phyloP scores from a whole-genome alignment of 2,888 invertebrate species.

The Ditula angustiorana region DNA sequence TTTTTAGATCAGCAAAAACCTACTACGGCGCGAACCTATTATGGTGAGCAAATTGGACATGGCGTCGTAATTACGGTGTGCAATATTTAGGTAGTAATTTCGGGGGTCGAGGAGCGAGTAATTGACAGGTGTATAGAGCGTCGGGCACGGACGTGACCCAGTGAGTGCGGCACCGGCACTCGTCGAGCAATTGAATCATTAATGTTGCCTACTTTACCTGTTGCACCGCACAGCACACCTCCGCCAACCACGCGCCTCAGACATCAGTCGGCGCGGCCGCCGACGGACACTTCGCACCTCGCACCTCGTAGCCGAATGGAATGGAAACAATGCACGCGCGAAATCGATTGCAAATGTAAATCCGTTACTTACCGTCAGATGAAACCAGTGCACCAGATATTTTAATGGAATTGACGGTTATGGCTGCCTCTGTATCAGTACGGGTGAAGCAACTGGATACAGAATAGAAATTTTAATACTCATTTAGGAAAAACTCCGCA shows the following conservation, averaged over 20 bases:
- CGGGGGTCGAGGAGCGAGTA: slow-evolving; percentile 57
- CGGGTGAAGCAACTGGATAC: not conserved
- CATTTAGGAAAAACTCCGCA: too few species aligned
- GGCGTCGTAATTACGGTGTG: slow-evolving; percentile 70
- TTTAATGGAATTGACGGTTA: slow-evolving; percentile 16
- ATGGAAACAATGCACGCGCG: slow-evolving; percentile 71
- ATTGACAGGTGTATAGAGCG: slow-evolving; percentile 57
- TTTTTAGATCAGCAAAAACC: slow-evolving; percentile 71
- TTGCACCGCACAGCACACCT: slow-evolving; percentile 20
- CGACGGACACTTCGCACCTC: slow-evolving; percentile 47
- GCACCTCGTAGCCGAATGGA: slow-evolving; percentile 59
- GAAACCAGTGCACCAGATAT: slow-evolving; percentile 31
- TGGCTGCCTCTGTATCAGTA: not conserved
- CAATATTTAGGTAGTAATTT: slow-evolving; percentile 72
- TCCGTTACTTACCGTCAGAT: slow-evolving; percentile 62
- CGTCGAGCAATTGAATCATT: slow-evolving; percentile 7
- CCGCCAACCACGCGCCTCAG: slow-evolving; percentile 72
- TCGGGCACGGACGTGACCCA: slow-evolving; percentile 53
- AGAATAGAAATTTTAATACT: not conserved
- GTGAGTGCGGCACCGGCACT: slow-evolving; percentile 43
- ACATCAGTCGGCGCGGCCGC: slow-evolving; percentile 53
- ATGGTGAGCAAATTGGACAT: slow-evolving; percentile 73
- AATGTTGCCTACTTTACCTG: slow-evolving; percentile 15
- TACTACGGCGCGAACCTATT: slow-evolving; percentile 67
- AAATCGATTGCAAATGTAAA: slow-evolving; percentile 71